These are phyloP conservation scores for Hemiprocne comata DNA, from an alignment of 2,113 vertebrate genomes.

Conservation along the genomic window DNA sequence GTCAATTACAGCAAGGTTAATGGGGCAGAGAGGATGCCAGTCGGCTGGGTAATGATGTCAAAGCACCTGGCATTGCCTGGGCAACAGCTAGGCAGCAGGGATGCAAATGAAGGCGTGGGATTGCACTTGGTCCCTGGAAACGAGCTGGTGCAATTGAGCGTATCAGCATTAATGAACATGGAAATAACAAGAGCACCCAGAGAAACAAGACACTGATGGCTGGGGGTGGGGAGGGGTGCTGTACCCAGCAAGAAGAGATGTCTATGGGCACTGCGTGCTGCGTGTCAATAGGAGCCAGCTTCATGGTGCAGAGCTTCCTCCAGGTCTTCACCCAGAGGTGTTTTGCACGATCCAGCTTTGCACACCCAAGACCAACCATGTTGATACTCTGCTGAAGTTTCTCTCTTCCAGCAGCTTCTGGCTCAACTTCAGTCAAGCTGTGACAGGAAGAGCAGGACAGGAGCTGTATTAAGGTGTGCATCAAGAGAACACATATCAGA, in stretches of 20 bases:
- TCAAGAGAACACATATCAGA: background rate
- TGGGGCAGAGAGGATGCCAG: constrained; percentile 65
- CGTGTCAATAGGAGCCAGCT: background rate
- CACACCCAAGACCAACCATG: background rate
- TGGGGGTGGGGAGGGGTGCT: background rate
- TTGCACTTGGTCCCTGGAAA: constrained; percentile 34
- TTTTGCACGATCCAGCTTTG: too few relatives aligned
- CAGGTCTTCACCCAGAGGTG: background rate
- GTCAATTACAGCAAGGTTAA: constrained; percentile 53
- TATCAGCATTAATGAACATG: constrained; percentile 37
- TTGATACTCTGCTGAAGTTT: background rate
- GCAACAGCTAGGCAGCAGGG: constrained; percentile 40
- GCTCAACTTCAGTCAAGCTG: background rate
- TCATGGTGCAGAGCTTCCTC: background rate
- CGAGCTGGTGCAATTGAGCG: constrained; percentile 32
- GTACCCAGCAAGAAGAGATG: background rate
- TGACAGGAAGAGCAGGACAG: background rate
- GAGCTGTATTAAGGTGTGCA: rapidly evolving
- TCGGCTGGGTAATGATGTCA: constrained; percentile 49
- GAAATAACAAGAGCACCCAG: constrained; percentile 20
- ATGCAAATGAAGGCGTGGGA: constrained; percentile 46
- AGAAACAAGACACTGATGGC: background rate
- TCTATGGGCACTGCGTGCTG: background rate
- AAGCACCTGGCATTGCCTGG: constrained; percentile 67
- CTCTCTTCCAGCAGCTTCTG: background rate